Base-by-base conservation (phyloP, 2,888 invertebrate genomes). In the Pandemis heparana region DNA sequence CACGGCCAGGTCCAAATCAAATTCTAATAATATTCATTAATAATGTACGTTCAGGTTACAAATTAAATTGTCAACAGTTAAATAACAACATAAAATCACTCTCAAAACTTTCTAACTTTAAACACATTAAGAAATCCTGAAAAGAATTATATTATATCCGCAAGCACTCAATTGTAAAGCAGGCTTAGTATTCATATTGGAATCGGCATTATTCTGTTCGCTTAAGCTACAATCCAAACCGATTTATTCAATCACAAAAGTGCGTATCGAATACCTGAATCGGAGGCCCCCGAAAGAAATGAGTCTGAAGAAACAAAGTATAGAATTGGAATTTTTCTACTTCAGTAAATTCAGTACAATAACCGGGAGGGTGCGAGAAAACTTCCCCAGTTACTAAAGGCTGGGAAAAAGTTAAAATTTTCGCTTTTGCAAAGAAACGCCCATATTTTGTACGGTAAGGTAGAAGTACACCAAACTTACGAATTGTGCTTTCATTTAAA, bases 341-440 rank as follows among this genome's bases (percentile, higher is more conserved):
- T 78, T 80, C 79, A 81, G 79, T 81, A 82, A 85, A 83, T 83
- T 72, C 53, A 38, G 61, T 82, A 81, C 83, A 84, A 84, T 83
- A 82, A 82, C 78, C 79, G 78, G 77, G 78, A 79, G 77, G 77
- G 79, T 76, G 75, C 69, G 67, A 71, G 70, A 75, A 82, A 84
- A 83, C 79, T 83, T 81, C 75, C 75, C 76, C 65, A 41, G 77
- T 79, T 77, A 79, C 79, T 82, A 80, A 78, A 78, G 76, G 74
- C 76, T 76, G 76, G 76, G 79, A 76, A 79, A 78, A 80, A 72
- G 61, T 66, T 67, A 61, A 67, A 62, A 72, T 72, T 72, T 67
- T 63, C 6, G 51, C 51, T 43, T 67, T 41, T 67, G 41, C 51
- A n/a, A 41, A 61, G 43, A 18, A 64, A n/a, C 48, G 18, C 39